phyloP scores from a whole-genome alignment of 2,797 vertebrate species.

The Thunnus albacares region DNA sequence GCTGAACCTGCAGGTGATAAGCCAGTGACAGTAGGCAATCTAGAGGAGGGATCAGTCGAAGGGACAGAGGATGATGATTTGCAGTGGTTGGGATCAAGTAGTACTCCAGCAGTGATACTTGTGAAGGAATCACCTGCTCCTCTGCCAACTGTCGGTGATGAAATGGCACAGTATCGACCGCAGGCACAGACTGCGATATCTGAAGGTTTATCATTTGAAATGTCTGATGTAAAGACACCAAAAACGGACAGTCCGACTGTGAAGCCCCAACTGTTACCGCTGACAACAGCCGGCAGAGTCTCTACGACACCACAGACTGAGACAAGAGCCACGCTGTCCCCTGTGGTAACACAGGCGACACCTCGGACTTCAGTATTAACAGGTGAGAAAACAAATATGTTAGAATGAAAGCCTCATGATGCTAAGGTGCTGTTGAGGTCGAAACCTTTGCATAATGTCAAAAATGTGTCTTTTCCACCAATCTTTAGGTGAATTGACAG shows the following conservation, averaged over 20 bases:
- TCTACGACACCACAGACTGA: conserved; percentile 43
- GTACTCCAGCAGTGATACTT: conserved; percentile 34
- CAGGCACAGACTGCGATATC: conserved; percentile 66
- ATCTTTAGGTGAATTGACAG: conserved; percentile 65
- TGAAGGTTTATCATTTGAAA: conserved; percentile 40
- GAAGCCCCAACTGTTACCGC: conserved; percentile 46
- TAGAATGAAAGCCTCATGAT: not conserved
- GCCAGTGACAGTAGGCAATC: conserved; percentile 4
- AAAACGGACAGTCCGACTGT: conserved; percentile 36
- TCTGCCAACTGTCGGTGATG: conserved; percentile 52
- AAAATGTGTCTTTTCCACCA: conserved; percentile 12
- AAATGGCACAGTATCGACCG: conserved; percentile 72
- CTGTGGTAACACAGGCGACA: conserved; percentile 45
- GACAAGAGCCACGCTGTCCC: conserved; percentile 35
- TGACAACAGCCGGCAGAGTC: conserved; percentile 50
- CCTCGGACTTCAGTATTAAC: conserved; percentile 36
- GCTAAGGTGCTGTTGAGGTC: not conserved
- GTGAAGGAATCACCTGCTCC: conserved; percentile 41
- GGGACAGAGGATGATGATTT: conserved; percentile 54
- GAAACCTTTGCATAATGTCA: conserved; percentile 6
- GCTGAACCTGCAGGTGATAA: conserved; percentile 41
- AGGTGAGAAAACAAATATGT: conserved; percentile 70
- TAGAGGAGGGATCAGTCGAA: conserved; percentile 39
- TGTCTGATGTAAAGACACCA: conserved; percentile 38
- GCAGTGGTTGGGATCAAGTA: conserved; percentile 73